Evolutionary conservation across 2,113 vertebrate genomes (phyloP).

Genomic region (Hystrix cristata): DNA sequence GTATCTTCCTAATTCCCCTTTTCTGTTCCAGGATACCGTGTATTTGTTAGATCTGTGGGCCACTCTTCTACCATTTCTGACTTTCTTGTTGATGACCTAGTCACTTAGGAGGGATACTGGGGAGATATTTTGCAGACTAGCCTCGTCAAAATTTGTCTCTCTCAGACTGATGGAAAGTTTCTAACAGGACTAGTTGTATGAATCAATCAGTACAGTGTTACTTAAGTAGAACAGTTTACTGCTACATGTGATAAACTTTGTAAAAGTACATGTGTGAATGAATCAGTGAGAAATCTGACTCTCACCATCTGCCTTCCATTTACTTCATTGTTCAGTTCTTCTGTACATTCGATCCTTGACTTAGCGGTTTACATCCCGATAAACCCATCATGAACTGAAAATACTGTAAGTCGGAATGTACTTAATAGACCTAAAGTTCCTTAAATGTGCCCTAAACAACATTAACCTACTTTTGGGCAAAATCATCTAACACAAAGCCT

Average conservation of each 20-base stretch:
- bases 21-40: not conserved
- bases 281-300: not conserved
- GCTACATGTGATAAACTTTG: not conserved
- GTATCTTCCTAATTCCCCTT: not conserved
- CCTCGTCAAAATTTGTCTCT: not conserved
- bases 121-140: not conserved
- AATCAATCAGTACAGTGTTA: not conserved
- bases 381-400: not conserved
- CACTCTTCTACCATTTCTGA: not conserved
- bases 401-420: not conserved
- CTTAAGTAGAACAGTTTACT: not conserved
- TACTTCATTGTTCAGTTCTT: not conserved
- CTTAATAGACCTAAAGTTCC: not conserved
- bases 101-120: not conserved
- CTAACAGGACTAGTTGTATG: not conserved
- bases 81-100: not conserved
- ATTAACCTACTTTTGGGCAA: not conserved
- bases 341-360: not conserved
- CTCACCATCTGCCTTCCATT: not conserved
- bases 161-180: not conserved
- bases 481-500: not conserved
- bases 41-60: not conserved
- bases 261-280: not conserved
- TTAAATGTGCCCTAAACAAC: too few species aligned
- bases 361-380: not conserved